Evolutionary conservation across 2,888 invertebrate genomes (phyloP).

Genomic region (Xanthostigma xanthostigma): DNA sequence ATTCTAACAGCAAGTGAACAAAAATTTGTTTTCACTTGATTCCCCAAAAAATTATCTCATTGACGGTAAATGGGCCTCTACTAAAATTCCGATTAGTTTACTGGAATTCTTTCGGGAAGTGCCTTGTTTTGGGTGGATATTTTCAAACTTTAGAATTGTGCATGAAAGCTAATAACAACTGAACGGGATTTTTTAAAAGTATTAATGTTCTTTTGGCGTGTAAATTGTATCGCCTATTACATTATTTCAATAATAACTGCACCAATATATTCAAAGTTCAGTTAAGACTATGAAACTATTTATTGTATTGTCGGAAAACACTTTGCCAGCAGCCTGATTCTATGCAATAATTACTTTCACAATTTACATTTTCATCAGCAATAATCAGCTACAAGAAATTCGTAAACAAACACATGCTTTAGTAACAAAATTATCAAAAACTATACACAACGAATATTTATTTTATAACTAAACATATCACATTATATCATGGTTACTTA

Average conservation of each 20-base stretch:
- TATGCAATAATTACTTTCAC: not conserved
- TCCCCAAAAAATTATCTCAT: no score
- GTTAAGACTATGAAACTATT: conserved; percentile 18
- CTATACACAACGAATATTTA: not conserved
- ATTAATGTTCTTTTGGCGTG: no score
- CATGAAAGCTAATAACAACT: no score
- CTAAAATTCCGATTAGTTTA: no score
- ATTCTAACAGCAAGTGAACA: no score
- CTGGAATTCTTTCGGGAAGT: no score
- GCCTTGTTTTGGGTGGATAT: no score
- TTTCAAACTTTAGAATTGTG: no score
- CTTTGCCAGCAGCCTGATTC: conserved; percentile 23
- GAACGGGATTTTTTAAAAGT: no score
- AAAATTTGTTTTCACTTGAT: no score
- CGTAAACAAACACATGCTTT: not conserved
- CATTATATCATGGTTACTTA: not conserved
- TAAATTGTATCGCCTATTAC: no score
- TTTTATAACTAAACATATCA: not conserved
- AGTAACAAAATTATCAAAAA: not conserved
- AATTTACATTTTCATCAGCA: not conserved
- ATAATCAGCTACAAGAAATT: not conserved
- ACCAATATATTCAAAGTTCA: not conserved
- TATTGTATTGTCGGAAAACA: conserved; percentile 30
- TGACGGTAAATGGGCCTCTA: no score
- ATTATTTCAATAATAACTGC: not conserved